Conservation (phyloP, 2,797 vertebrate genomes). For the Hemibagrus guttatus region DNA sequence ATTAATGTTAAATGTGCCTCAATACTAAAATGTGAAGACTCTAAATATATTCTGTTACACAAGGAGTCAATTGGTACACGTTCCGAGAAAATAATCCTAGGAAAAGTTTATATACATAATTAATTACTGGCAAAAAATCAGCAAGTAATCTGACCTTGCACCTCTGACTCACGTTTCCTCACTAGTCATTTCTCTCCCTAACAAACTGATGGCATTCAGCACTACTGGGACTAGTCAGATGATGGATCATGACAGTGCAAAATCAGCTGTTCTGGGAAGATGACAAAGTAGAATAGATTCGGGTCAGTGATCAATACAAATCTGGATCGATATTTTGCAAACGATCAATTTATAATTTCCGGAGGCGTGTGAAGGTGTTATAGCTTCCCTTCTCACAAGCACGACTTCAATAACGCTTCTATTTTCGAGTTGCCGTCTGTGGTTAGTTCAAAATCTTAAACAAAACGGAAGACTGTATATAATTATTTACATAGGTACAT, state of each 20-base stretch:
- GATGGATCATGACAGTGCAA: background rate
- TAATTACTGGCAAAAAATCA: background rate
- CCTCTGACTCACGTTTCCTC: background rate
- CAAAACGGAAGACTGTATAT: background rate
- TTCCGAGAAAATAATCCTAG: background rate
- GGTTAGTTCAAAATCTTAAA: background rate
- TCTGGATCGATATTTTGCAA: background rate
- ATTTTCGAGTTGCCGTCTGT: background rate
- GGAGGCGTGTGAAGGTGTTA: background rate
- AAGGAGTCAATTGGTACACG: background rate
- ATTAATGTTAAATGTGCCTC: conserved; percentile 41
- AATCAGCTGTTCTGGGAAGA: background rate
- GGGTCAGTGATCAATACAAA: background rate
- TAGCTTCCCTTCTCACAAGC: background rate
- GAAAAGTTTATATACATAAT: no score
- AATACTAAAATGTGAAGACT: background rate
- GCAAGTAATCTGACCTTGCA: background rate
- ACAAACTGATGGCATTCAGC: background rate
- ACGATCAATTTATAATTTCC: background rate
- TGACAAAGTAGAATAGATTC: background rate
- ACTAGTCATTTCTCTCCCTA: background rate
- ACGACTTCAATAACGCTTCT: background rate
- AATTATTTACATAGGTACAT: background rate
- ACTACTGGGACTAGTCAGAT: background rate
- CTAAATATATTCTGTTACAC: background rate